Base-by-base conservation (phyloP, 2,113 vertebrate genomes). In the Ptychochromis oligacanthus region DNA sequence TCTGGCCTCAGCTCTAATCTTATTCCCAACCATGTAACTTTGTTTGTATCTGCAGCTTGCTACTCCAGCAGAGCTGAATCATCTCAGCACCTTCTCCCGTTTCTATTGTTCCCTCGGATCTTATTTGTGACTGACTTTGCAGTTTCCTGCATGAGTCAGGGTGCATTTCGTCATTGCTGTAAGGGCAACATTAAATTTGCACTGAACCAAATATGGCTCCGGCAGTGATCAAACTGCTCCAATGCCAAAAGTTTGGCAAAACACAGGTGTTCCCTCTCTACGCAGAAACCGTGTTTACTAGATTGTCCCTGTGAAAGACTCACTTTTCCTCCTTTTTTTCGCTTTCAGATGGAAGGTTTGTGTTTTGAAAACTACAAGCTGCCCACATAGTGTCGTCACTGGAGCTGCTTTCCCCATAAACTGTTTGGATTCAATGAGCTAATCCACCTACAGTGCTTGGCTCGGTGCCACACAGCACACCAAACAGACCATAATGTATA, bases 341-440 rank as follows among this genome's bases (percentile, higher is more conserved):
- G 38, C 85, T 90, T 91, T 86, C 87, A 89, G 91, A 87, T 87
- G 85, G 88, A 92, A 81, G 78, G 85, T 92, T 95, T 92, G 93
- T 92, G 82, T 94, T 91, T 91, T 92, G 86, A 93, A 92, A 92
- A 87, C 90, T 93, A 92, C 92, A 95, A 95, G 92, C 96, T 95
- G 95, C 77, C 94, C 83, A 93, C 86, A 90, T 83, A 80, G 84
- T 95, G 94, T 91, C 90, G 88, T 96, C 94, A 94, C 87, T 82
- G 88, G 91, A 93, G 92, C 93, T 75, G 91, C 91, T 94, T 91
- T 91, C 86, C 86, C 93, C 91, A 87, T 93, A 96, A 96, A 96
- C 94, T 95, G 95, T 96, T 94, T 96, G 93, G 90, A 92, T 94
- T 95, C 91, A 96, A 95, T 94, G 89, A 96, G 95, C 94, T 95